These are phyloP conservation scores for Macrobrachium nipponense DNA, from an alignment of 1,140 invertebrate genomes.

Conservation along the genomic window DNA sequence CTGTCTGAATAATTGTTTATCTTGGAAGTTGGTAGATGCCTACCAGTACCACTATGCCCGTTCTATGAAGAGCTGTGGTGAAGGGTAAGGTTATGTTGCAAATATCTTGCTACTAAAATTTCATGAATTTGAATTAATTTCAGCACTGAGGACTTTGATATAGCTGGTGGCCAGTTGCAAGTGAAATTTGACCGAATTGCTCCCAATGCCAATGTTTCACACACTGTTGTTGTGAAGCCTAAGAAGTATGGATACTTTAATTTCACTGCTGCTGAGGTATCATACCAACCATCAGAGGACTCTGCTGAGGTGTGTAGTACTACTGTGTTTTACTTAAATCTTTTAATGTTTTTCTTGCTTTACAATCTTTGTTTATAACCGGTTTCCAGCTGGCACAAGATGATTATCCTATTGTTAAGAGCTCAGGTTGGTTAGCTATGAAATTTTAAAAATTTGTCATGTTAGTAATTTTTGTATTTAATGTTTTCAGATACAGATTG, in stretches of 20 bases:
- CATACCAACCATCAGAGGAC: conserved; percentile 81
- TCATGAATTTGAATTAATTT: conserved; percentile 3
- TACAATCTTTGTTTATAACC: too few relatives aligned
- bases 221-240: conserved; percentile 92
- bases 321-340: too few relatives aligned
- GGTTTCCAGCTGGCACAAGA: too few relatives aligned
- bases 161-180: conserved; percentile 85
- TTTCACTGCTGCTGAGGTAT: conserved; percentile 94
- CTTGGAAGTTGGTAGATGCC: too few relatives aligned
- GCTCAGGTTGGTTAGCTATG: neutral
- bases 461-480: neutral
- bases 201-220: conserved; percentile 91
- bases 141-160: conserved; percentile 85
- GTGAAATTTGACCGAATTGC: conserved; percentile 89
- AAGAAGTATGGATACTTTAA: conserved; percentile 95
- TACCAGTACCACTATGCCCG: too few relatives aligned
- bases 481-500: conserved; percentile 75
- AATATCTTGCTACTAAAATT: neutral
- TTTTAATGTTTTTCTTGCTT: too few relatives aligned
- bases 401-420: too few relatives aligned
- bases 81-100: neutral
- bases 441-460: neutral
- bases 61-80: too few relatives aligned
- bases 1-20: too few relatives aligned
- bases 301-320: conserved; percentile 52